Conservation (phyloP, 2,888 invertebrate genomes). For the Nyleta sp. region DNA sequence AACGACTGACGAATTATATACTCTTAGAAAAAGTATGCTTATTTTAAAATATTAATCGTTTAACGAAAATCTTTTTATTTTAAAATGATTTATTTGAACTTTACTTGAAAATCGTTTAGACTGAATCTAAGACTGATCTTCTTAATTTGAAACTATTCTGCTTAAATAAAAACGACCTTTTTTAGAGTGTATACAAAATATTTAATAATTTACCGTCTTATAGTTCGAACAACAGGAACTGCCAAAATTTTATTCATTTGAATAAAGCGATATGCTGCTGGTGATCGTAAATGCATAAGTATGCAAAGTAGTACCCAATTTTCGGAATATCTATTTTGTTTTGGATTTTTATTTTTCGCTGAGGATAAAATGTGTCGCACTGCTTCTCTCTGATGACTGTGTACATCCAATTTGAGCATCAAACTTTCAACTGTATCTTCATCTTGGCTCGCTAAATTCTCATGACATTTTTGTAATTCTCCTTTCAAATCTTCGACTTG, state of each 20-base stretch:
- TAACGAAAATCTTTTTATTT: too few relatives aligned
- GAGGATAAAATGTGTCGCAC: constrained; percentile 8
- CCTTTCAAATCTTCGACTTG: not conserved
- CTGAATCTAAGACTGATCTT: too few relatives aligned
- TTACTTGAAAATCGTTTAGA: too few relatives aligned
- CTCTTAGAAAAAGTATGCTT: too few relatives aligned
- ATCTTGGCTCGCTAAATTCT: not conserved
- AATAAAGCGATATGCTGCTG: constrained; percentile 16
- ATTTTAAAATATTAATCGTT: too few relatives aligned
- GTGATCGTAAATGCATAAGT: constrained; percentile 23
- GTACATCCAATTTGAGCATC: constrained; percentile 13
- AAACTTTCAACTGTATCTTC: constrained; percentile 1
- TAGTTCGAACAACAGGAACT: constrained; percentile 5
- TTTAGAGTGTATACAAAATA: too few relatives aligned
- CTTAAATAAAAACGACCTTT: too few relatives aligned
- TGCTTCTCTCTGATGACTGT: constrained; percentile 21
- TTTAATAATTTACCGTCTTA: constrained; percentile 10
- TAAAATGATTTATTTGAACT: too few relatives aligned
- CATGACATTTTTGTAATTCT: constrained; percentile 7
- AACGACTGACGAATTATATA: too few relatives aligned
- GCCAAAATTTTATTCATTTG: constrained; percentile 22
- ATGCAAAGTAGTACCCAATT: constrained; percentile 28
- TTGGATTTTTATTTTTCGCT: constrained; percentile 2
- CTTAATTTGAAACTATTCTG: too few relatives aligned
- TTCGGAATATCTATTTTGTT: constrained; percentile 20